Evolutionary conservation across 2,113 vertebrate genomes (phyloP).

Genomic region (Clarias gariepinus): DNA sequence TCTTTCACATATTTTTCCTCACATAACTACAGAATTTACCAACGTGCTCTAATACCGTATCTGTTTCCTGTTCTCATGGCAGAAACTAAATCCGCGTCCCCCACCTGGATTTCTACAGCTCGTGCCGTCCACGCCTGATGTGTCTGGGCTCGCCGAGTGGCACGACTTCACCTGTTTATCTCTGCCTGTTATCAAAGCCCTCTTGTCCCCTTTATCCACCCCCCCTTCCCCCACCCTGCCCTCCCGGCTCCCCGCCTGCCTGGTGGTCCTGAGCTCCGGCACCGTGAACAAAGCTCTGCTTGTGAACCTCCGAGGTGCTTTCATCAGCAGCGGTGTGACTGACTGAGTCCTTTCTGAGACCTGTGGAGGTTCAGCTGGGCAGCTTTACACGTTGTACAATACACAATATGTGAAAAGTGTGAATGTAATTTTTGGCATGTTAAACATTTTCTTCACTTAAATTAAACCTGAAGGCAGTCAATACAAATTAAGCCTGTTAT

Average conservation of each 20-base stretch:
- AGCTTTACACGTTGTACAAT: background rate
- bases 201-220: slow-evolving; percentile 27
- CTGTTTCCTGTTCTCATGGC: background rate
- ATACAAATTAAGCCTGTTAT: background rate
- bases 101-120: slow-evolving; percentile 8
- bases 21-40: background rate
- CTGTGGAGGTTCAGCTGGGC: background rate
- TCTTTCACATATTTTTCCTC: background rate
- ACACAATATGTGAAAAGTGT: background rate
- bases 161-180: slow-evolving; percentile 37
- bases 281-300: slow-evolving; percentile 39
- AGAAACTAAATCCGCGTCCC: background rate
- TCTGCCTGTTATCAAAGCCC: slow-evolving; percentile 45
- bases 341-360: background rate
- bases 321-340: slow-evolving; percentile 31
- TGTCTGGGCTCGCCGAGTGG: slow-evolving; percentile 43
- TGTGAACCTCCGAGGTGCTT: slow-evolving; percentile 25
- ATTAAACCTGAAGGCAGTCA: background rate
- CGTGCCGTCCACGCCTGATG: slow-evolving; percentile 24
- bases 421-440: background rate
- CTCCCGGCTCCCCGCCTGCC: slow-evolving; percentile 24
- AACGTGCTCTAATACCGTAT: background rate
- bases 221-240: slow-evolving; percentile 30
- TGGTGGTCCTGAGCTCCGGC: slow-evolving; percentile 39
- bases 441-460: background rate